These are phyloP conservation scores for Strigops habroptila DNA, from an alignment of 2,113 vertebrate genomes.

Conservation along the genomic window DNA sequence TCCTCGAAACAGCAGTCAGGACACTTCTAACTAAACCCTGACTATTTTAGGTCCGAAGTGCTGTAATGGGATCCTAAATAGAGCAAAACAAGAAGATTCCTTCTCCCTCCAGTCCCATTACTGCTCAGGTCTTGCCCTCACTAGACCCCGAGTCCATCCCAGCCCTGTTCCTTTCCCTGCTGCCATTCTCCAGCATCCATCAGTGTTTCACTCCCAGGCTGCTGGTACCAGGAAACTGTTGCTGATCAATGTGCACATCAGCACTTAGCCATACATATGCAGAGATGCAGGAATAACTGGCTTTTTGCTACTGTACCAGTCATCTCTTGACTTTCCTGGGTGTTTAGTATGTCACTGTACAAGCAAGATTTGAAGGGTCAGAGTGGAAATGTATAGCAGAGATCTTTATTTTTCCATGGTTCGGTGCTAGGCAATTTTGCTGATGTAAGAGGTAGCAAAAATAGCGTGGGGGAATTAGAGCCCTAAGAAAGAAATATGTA, in stretches of 20 bases:
- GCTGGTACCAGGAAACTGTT: fast-evolving
- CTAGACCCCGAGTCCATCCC: neutral
- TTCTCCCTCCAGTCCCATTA: neutral
- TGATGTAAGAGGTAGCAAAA: conserved; percentile 1
- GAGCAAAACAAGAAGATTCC: no score
- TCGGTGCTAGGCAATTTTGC: fast-evolving
- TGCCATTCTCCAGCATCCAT: fast-evolving
- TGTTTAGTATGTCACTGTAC: neutral
- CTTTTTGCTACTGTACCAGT: neutral
- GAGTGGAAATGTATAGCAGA: neutral
- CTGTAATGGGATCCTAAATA: neutral
- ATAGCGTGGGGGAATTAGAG: neutral
- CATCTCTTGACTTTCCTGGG: neutral
- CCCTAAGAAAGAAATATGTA: conserved; percentile 28
- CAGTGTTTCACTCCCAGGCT: fast-evolving
- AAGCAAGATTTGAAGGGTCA: neutral
- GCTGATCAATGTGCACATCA: fast-evolving
- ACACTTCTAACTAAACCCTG: neutral
- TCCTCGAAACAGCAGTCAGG: neutral
- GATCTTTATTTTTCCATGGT: neutral
- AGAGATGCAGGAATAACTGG: neutral
- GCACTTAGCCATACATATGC: fast-evolving
- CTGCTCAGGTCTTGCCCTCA: neutral
- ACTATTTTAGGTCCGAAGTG: neutral
- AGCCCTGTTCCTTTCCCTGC: neutral